These are phyloP conservation scores for Rhinogobio ventralis DNA, from an alignment of 2,797 vertebrate genomes.

Conservation along the genomic window DNA sequence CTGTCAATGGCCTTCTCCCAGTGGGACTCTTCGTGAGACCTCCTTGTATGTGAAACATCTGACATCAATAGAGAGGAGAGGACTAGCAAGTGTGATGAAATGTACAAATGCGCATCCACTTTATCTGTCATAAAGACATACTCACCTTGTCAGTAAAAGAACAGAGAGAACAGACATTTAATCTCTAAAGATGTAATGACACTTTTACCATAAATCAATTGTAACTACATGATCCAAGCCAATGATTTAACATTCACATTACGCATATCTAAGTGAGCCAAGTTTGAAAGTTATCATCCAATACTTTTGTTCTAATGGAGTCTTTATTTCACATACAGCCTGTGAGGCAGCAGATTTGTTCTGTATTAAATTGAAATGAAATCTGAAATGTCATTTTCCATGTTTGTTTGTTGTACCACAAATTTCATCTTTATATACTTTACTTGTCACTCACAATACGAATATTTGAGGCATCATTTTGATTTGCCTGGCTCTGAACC, in stretches of 20 bases:
- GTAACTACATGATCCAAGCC: constrained; percentile 12
- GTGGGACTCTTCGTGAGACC: not conserved
- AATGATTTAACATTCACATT: constrained; percentile 29
- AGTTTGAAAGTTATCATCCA: constrained; percentile 25
- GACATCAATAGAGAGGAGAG: not conserved
- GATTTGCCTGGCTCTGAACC: not conserved
- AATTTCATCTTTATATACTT: not conserved
- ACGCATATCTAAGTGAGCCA: constrained; percentile 4
- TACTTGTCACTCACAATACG: not conserved
- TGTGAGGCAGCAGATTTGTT: not conserved
- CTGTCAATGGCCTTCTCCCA: not conserved
- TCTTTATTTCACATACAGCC: constrained; percentile 7
- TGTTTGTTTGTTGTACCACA: not conserved
- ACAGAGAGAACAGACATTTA: constrained; percentile 15
- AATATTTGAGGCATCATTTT: not conserved
- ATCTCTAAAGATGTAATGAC: constrained; percentile 12
- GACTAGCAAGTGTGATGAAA: constrained; percentile 15
- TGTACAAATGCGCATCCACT: not conserved
- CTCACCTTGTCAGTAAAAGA: constrained; percentile 17
- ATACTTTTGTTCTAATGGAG: constrained; percentile 25
- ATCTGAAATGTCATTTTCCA: constrained; percentile 26
- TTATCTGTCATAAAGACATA: constrained; percentile 3
- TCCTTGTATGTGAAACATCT: not conserved
- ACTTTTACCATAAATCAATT: constrained; percentile 20
- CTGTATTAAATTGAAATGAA: constrained; percentile 14